Conservation (phyloP, 1,140 invertebrate species). For the Diabrotica undecimpunctata region DNA sequence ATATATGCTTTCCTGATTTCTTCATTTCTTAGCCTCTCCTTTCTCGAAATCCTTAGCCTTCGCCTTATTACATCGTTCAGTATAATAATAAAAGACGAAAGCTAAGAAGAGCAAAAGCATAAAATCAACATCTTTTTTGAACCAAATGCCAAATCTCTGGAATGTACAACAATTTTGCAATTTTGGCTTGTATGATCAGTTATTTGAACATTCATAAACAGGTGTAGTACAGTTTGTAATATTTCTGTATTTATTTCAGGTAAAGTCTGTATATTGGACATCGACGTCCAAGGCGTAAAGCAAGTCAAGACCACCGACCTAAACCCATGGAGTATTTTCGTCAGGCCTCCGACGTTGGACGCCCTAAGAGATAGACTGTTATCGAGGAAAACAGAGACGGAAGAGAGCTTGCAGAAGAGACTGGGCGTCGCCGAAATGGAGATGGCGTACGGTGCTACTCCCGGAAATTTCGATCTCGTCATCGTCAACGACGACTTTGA, state of each 20-base stretch:
- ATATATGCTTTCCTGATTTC: no score
- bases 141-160: no score
- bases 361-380: conserved; percentile 75
- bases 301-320: conserved; percentile 82
- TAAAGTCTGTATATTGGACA: conserved; percentile 90
- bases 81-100: no score
- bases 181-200: no score
- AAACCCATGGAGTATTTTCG: conserved; percentile 82
- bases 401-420: conserved; percentile 75
- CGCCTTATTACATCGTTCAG: no score
- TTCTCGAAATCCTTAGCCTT: no score
- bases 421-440: conserved; percentile 71
- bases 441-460: conserved; percentile 73
- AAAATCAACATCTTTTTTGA: no score
- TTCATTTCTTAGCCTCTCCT: no score
- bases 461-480: conserved; percentile 86
- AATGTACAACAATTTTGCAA: no score
- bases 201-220: no score
- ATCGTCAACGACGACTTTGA: conserved; percentile 91
- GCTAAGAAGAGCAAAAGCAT: no score
- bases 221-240: not conserved
- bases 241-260: conserved; percentile 40
- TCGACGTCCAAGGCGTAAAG: conserved; percentile 94
- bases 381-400: conserved; percentile 81
- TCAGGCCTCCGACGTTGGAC: conserved; percentile 84